Percentiles rank a stretch among this genome's conserved stretches.
Evolutionary conservation across 2,888 invertebrate genomes (phyloP).

Genomic region (Apamea epomidion): DNA sequence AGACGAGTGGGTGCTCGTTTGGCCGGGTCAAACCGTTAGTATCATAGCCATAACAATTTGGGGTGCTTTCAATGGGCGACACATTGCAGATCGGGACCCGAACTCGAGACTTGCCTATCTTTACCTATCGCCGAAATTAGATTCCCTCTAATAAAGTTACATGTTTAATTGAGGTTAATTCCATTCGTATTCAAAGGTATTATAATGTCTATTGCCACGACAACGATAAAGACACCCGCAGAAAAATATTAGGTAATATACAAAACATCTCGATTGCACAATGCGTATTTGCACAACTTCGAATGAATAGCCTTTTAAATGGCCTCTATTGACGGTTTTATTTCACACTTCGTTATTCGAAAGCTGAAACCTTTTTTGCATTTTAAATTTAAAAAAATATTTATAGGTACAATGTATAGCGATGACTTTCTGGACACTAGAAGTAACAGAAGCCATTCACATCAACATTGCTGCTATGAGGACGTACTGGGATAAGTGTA

Average conservation of each 20-base stretch:
- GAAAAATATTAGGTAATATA: neutral
- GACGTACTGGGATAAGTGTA: conserved; percentile 93
- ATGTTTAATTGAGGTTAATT: neutral
- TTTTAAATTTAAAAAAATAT: conserved; percentile 60
- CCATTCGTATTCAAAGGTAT: neutral
- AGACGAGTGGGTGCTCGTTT: conserved; percentile 95
- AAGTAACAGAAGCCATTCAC: conserved; percentile 95
- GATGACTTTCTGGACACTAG: conserved; percentile 97
- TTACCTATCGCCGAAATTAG: neutral
- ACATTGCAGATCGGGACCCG: neutral
- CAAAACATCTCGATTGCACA: neutral
- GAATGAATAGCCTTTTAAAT: neutral
- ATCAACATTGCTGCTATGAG: conserved; percentile 89
- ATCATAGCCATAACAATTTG: conserved; percentile 7
- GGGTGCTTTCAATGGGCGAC: neutral
- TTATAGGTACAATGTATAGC: conserved; percentile 94
- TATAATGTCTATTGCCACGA: neutral
- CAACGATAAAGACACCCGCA: no score
- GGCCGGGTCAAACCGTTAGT: conserved; percentile 97
- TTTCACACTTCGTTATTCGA: neutral
- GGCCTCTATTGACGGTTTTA: neutral
- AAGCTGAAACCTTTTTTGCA: neutral
- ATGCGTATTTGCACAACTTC: neutral
- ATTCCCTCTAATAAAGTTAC: neutral
- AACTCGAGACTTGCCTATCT: neutral